Evolutionary conservation across 2,113 vertebrate species (phyloP).

Genomic region (Leptobrachium leishanense): DNA sequence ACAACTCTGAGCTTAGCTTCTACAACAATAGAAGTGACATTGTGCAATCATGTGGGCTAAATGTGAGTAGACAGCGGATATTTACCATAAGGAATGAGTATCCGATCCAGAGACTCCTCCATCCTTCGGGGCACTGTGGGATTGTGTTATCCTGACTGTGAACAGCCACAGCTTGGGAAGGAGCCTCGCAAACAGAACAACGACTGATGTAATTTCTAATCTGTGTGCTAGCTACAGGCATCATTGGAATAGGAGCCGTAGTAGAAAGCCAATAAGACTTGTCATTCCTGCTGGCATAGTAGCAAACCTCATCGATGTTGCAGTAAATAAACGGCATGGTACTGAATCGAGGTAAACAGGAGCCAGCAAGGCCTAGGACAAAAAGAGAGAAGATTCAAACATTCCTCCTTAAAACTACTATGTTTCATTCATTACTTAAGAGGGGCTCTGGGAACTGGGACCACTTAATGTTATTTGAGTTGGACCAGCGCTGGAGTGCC

Average conservation of each 20-base stretch:
- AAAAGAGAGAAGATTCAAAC: neutral
- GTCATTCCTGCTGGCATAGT: constrained; percentile 90
- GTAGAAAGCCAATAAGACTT: constrained; percentile 99
- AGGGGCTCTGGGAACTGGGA: too few relatives aligned
- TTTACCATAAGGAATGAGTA: constrained; percentile 96
- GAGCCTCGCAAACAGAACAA: constrained; percentile 90
- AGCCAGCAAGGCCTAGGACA: constrained; percentile 87
- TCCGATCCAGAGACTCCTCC: constrained; percentile 96
- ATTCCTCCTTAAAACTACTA: neutral
- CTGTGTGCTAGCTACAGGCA: constrained; percentile 79
- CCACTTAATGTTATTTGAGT: too few relatives aligned
- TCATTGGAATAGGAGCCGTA: constrained; percentile 91
- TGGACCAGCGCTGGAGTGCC: too few relatives aligned
- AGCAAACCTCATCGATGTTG: constrained; percentile 86
- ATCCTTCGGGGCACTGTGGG: constrained; percentile 84
- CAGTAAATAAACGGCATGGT: constrained; percentile 98
- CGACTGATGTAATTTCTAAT: constrained; percentile 90
- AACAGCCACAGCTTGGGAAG: constrained; percentile 86
- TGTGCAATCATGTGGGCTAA: too few relatives aligned
- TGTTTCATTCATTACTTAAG: too few relatives aligned
- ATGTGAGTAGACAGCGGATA: neutral
- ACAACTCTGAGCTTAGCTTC: too few relatives aligned
- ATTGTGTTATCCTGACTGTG: constrained; percentile 92
- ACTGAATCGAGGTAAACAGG: constrained; percentile 89
- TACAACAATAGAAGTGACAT: too few relatives aligned